phyloP scores from a whole-genome alignment of 2,888 invertebrate species.

The Lissonota sp. region DNA sequence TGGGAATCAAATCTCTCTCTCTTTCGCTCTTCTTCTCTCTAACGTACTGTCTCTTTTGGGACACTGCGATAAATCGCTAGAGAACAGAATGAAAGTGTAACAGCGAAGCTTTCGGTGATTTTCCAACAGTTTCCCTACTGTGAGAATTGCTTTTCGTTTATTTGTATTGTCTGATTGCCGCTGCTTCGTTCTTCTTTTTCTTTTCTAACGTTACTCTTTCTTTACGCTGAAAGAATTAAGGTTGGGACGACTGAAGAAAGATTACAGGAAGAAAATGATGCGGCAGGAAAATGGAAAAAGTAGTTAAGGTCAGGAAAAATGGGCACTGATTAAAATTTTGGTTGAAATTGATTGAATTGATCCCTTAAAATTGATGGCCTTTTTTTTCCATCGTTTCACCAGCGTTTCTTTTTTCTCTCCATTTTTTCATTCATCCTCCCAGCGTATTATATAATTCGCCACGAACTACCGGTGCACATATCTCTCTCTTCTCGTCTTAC shows the following conservation, averaged over 20 bases:
- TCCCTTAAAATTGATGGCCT: not conserved
- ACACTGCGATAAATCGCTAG: slow-evolving; percentile 43
- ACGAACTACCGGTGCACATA: slow-evolving; percentile 27
- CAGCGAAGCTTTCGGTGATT: slow-evolving; percentile 24
- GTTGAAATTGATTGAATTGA: too few species aligned
- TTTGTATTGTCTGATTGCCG: slow-evolving; percentile 1
- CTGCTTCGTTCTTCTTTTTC: not conserved
- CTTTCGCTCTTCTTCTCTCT: slow-evolving; percentile 21
- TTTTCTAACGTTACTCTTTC: not conserved
- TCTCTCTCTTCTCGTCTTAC: slow-evolving; percentile 22
- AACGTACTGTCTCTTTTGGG: slow-evolving; percentile 1
- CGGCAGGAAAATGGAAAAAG: too few species aligned
- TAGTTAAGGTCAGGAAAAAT: not conserved
- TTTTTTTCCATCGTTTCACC: not conserved
- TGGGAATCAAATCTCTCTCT: not conserved
- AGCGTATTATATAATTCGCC: slow-evolving; percentile 9
- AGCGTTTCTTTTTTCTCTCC: slow-evolving; percentile 9
- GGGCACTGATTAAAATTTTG: not conserved
- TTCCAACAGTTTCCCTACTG: slow-evolving; percentile 1
- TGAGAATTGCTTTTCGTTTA: slow-evolving; percentile 7
- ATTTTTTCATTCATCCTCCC: not conserved
- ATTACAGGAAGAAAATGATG: too few species aligned
- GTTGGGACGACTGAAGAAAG: too few species aligned
- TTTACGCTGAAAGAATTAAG: not conserved
- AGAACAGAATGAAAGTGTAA: slow-evolving; percentile 4